Evolutionary conservation across 2,797 vertebrate genomes (phyloP).

Genomic region (Euthynnus affinis): DNA sequence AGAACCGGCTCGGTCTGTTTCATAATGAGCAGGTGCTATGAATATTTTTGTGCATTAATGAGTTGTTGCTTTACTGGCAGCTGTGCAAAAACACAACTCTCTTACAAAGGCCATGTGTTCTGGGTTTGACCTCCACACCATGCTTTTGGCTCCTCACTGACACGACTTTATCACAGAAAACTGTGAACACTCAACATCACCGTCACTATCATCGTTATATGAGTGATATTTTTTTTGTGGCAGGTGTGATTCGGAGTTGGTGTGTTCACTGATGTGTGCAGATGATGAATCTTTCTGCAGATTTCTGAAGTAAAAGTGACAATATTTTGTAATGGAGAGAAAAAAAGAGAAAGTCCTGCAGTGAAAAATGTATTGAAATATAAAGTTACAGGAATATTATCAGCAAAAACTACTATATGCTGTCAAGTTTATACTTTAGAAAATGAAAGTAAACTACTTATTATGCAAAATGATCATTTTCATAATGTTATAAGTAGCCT

Average conservation of each 20-base stretch:
- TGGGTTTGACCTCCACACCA: slow-evolving; percentile 25
- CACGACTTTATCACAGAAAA: background rate
- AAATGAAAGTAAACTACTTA: no score
- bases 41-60: background rate
- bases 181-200: no score
- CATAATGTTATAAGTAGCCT: background rate
- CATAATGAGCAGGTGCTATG: slow-evolving; percentile 4
- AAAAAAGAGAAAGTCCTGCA: background rate
- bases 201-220: no score
- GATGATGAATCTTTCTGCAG: no score
- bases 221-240: background rate
- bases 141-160: background rate
- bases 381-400: no score
- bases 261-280: background rate
- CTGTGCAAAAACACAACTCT: background rate
- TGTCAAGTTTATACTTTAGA: no score
- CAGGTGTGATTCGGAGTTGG: background rate
- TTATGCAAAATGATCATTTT: background rate
- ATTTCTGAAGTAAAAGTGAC: no score
- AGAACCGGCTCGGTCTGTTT: slow-evolving; percentile 5
- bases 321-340: no score
- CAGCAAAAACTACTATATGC: no score
- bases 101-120: background rate
- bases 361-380: background rate
- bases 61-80: background rate